These are phyloP conservation scores for Alviniconcha marisindica DNA, from an alignment of 1,140 invertebrate genomes.

Conservation along the genomic window DNA sequence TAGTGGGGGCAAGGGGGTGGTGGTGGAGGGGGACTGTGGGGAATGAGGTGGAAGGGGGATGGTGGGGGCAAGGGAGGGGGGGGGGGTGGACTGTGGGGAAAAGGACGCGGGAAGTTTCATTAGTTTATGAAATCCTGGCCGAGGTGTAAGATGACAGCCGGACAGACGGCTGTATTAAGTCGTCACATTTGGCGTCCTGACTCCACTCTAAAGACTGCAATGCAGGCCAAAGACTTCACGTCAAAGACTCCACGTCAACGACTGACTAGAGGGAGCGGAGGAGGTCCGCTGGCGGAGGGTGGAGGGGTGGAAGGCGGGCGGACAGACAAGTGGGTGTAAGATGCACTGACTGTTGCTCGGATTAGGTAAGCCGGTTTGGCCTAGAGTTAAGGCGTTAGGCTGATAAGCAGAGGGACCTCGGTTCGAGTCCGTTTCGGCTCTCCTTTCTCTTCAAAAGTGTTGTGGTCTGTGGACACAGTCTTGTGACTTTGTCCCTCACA, in stretches of 20 bases:
- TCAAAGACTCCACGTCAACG: not conserved
- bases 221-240: no score
- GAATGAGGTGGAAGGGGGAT: not conserved
- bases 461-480: not conserved
- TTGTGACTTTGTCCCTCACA: not conserved
- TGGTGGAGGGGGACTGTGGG: not conserved
- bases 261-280: no score
- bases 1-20: not conserved
- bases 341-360: no score
- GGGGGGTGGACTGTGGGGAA: not conserved
- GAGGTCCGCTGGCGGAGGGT: no score
- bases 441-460: not conserved
- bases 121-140: not conserved
- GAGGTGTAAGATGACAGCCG: no score
- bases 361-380: no score
- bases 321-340: no score
- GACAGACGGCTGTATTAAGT: not conserved
- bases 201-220: no score
- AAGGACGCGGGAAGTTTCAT: not conserved
- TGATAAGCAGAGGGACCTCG: no score
- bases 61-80: not conserved
- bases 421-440: no score
- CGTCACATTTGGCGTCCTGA: not conserved
- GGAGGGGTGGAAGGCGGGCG: no score
- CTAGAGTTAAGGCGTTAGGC: no score